Conservation (phyloP, 2,113 vertebrate species). For the Neofelis nebulosa region DNA sequence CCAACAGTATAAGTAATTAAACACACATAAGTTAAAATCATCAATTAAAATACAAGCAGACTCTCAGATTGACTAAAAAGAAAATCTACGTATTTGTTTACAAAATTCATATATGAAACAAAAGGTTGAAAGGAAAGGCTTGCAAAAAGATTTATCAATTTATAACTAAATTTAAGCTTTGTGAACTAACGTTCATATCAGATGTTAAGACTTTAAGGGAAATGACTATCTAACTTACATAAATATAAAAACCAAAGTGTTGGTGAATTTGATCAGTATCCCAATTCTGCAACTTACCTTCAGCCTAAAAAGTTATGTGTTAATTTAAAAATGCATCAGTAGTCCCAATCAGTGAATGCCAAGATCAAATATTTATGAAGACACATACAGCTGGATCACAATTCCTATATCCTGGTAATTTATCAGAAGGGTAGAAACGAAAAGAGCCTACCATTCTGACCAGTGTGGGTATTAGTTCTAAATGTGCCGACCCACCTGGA, state of each 20-base stretch:
- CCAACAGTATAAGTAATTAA: neutral
- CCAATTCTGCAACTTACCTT: neutral
- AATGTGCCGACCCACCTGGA: neutral
- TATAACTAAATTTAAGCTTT: neutral
- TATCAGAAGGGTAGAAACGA: neutral
- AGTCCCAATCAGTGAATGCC: neutral
- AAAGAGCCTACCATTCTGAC: neutral
- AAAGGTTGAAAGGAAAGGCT: neutral
- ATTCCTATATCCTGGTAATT: neutral
- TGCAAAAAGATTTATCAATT: neutral
- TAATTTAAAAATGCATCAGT: neutral
- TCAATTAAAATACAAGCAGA: neutral
- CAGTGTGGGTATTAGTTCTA: neutral
- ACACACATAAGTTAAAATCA: neutral
- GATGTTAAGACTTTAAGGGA: neutral
- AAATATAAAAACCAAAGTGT: slow-evolving; percentile 4
- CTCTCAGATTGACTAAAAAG: neutral
- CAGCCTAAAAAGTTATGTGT: neutral
- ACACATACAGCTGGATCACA: neutral
- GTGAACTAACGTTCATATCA: neutral
- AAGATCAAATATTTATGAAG: neutral
- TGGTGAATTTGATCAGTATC: neutral
- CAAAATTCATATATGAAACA: slow-evolving; percentile 4
- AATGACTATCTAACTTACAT: neutral
- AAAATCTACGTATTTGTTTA: slow-evolving; percentile 3